A percentile compares a stretch with the other conserved stretches of the same genome.
Conservation (phyloP, 35 echinoderm and acorn worm species). For the Holothuria glaberrima region DNA sequence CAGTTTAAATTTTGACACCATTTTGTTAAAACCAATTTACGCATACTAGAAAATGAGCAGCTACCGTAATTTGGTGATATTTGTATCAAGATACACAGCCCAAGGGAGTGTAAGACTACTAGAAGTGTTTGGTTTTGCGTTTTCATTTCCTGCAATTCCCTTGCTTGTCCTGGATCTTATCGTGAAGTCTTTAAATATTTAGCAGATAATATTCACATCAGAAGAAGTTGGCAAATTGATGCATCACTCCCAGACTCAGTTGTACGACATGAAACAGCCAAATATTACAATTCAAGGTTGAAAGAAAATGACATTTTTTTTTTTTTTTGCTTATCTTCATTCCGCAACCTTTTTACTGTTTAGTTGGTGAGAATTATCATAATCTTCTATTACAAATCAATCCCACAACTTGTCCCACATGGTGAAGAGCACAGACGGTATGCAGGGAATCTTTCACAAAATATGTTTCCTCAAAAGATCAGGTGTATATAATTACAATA, state of each 20-base stretch:
- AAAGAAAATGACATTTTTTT: conserved; percentile 46
- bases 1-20: no score
- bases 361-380: conserved; percentile 40
- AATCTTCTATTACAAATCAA: conserved; percentile 44
- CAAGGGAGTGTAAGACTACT: no score
- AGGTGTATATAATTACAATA: conserved; percentile 49
- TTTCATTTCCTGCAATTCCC: no score
- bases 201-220: conserved; percentile 37
- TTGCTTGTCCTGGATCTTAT: background rate
- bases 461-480: conserved; percentile 41
- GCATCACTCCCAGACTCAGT: conserved; percentile 20
- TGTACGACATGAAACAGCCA: conserved; percentile 30
- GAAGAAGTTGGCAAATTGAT: conserved; percentile 42
- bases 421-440: conserved; percentile 19
- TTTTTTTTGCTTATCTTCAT: background rate
- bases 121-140: no score
- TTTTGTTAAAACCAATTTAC: no score
- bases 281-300: conserved; percentile 53
- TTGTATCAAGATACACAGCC: background rate
- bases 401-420: background rate
- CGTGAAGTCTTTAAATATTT: conserved; percentile 48
- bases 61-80: background rate
- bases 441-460: conserved; percentile 27
- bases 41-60: background rate
- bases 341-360: conserved; percentile 31